Conservation (phyloP, 2,113 vertebrate genomes). For the Megaleporinus macrocephalus region DNA sequence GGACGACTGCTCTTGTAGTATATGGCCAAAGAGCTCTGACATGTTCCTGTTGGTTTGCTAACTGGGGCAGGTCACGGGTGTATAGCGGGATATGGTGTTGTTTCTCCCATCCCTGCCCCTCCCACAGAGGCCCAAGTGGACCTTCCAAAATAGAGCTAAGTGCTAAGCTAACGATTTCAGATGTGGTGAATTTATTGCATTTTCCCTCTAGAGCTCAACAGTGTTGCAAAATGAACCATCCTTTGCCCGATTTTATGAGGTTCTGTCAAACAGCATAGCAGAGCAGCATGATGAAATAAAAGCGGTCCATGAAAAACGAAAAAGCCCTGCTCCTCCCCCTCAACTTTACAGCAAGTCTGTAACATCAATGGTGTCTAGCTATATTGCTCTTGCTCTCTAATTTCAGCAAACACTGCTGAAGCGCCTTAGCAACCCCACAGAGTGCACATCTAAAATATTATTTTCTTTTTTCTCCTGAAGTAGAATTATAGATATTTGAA, state of each 20-base stretch:
- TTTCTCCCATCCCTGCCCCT: background rate
- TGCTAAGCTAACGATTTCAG: background rate
- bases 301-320: background rate
- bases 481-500: background rate
- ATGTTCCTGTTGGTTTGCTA: conserved; percentile 60
- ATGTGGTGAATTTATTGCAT: conserved; percentile 7
- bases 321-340: background rate
- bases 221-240: conserved; percentile 5
- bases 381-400: background rate
- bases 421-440: background rate
- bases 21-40: conserved; percentile 45
- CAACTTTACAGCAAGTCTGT: background rate
- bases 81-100: conserved; percentile 38
- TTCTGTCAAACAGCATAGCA: conserved; percentile 11
- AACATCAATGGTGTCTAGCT: background rate
- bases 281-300: conserved; percentile 37
- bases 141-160: background rate
- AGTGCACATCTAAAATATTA: background rate
- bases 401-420: conserved; percentile 1
- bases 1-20: conserved; percentile 23
- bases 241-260: conserved; percentile 6
- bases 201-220: background rate
- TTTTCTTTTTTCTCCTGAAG: background rate
- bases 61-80: conserved; percentile 55
- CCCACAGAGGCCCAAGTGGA: conserved; percentile 15